Percentiles rank a stretch among this genome's conserved stretches.
phyloP scores from a whole-genome alignment of 1,140 invertebrate genomes.

The Daktulosphaira vitifoliae region DNA sequence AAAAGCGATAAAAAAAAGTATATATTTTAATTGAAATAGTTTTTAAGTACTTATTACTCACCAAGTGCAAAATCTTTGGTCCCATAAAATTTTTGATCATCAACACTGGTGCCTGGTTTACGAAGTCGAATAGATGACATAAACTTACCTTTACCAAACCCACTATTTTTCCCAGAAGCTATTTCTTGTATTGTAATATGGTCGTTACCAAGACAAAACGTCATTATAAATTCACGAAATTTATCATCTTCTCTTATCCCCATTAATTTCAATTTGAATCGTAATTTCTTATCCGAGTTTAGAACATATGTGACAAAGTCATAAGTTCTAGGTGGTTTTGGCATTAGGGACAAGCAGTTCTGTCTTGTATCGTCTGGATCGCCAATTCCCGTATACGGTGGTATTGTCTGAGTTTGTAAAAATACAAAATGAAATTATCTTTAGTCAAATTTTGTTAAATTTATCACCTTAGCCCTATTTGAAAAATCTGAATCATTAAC shows the following conservation, averaged over 20 bases:
- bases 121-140: neutral
- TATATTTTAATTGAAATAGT: too few relatives aligned
- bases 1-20: too few relatives aligned
- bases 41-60: too few relatives aligned
- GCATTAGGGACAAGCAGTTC: slow-evolving; percentile 56
- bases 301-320: slow-evolving; percentile 15
- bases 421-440: neutral
- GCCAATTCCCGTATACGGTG: slow-evolving; percentile 61
- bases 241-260: neutral
- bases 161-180: neutral
- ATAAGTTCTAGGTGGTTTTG: slow-evolving; percentile 55
- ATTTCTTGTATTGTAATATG: neutral
- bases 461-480: neutral
- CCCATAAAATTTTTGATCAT: neutral
- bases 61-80: slow-evolving; percentile 14
- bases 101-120: neutral
- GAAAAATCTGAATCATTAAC: neutral
- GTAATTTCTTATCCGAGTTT: neutral
- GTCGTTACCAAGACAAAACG: slow-evolving; percentile 6
- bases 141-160: neutral
- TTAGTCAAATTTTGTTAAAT: neutral
- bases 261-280: slow-evolving; percentile 2
- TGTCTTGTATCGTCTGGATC: slow-evolving; percentile 62
- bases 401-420: slow-evolving; percentile 44
- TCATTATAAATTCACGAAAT: neutral